These are phyloP conservation scores for Lucilia sericata DNA, from an alignment of 1,140 invertebrate species.

Conservation along the genomic window DNA sequence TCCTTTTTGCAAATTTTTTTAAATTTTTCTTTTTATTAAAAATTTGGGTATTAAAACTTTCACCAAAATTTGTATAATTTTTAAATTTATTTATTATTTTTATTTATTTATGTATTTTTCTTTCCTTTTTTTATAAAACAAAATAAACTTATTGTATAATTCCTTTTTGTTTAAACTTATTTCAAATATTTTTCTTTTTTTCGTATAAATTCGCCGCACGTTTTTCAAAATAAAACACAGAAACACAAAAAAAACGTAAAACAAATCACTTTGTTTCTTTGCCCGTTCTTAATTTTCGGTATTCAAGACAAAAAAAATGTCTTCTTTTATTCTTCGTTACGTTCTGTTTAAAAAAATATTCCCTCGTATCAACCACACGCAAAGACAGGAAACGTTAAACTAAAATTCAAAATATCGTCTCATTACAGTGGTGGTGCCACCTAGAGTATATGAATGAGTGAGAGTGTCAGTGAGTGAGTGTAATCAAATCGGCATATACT, in stretches of 20 bases:
- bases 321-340: no score
- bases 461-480: neutral
- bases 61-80: neutral
- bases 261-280: neutral
- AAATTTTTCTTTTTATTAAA: neutral
- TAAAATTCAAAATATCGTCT: conserved; percentile 32
- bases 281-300: neutral
- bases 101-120: neutral
- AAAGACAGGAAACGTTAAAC: conserved; percentile 42
- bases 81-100: neutral
- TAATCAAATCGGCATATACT: conserved; percentile 32
- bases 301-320: no score
- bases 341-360: neutral
- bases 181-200: neutral
- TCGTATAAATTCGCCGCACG: neutral
- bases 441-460: no score
- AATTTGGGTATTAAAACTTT: neutral
- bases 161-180: neutral
- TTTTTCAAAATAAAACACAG: neutral
- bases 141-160: neutral
- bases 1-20: neutral
- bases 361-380: conserved; percentile 34
- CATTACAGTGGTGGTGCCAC: neutral
- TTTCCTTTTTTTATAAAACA: neutral
- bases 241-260: neutral